Base-by-base conservation (phyloP, 2,113 vertebrate genomes). In the Naja naja region DNA sequence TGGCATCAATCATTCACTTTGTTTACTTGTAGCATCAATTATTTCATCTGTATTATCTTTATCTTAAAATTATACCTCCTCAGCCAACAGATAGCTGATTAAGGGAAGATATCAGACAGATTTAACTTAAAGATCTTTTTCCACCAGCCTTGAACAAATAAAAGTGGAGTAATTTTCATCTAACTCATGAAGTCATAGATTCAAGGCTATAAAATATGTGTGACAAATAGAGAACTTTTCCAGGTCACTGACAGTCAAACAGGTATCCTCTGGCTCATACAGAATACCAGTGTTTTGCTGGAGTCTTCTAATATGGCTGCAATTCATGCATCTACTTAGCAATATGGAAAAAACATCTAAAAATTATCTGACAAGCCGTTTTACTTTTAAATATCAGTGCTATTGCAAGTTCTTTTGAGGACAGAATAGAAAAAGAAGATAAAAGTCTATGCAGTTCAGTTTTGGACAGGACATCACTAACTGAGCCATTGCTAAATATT, bases 1-100 rank as follows among this genome's bases (percentile, higher is more conserved):
- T 90, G 45, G 11, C 88, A 94, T 91, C 94, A 60, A 30, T 12
- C 95, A 90, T 90, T 95, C 14, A 81, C 34, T 81, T 81, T 43
- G 7, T 81, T 43, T 22, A 43, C 7, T 22, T 43, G 34, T 43
- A 34, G 34, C 18, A 43, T 43, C 18, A 22, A 43, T 43, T 43
- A 81, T 81, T 81, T 81, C 34, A 39, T 81, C 74, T 81, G 34
- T 43, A 23, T 81, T 3, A 81, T 81, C 0, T 81, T 43, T 81
- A 22, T 81, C 74, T 81, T 81, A 43, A 81, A 81, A 43, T 9
- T 81, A 81, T 81, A 43, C 34, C 18, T 1, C 1, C 9, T 87
- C 8, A 49, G 47, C 85, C 22, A 25, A 49, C 52, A 43, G 53
- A 53, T 5, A 81, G 52, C 55, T 81, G 12, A 34, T 74, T 53